A percentile compares a stretch with the other conserved stretches of the same genome.
Evolutionary conservation across 30 jellyfish, hydroid and myxozoan genomes (phyloP).

Genomic region (Aurelia sp.): DNA sequence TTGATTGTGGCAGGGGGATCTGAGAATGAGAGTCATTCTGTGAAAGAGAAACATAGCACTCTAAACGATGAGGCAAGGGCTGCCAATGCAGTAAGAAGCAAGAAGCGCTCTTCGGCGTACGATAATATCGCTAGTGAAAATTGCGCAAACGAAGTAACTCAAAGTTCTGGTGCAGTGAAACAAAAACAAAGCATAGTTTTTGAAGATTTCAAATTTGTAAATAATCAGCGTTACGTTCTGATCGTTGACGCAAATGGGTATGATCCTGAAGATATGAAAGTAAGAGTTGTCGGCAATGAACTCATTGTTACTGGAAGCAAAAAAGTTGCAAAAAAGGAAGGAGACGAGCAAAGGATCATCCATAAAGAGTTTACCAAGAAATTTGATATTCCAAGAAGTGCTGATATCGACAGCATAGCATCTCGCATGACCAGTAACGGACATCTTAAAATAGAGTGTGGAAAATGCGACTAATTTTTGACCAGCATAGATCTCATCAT

Average conservation of each 20-base stretch:
- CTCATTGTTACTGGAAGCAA: constrained; percentile 60
- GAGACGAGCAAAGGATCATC: constrained; percentile 61
- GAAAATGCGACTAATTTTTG: constrained; percentile 5
- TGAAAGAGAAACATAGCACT: constrained; percentile 16
- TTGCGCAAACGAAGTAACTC: background rate
- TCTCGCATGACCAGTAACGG: constrained; percentile 80
- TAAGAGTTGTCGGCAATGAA: constrained; percentile 78
- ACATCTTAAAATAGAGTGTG: constrained; percentile 52
- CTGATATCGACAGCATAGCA: constrained; percentile 63
- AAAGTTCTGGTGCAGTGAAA: background rate
- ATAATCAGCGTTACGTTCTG: constrained; percentile 59
- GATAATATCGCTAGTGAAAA: constrained; percentile 45
- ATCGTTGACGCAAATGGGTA: constrained; percentile 64
- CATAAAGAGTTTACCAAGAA: constrained; percentile 71
- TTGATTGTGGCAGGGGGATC: constrained; percentile 76
- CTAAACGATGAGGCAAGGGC: constrained; percentile 25
- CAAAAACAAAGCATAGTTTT: constrained; percentile 30
- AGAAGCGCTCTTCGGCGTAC: constrained; percentile 36
- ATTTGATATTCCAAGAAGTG: constrained; percentile 61
- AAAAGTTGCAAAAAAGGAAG: constrained; percentile 60
- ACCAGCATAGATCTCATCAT: no score
- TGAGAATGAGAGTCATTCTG: constrained; percentile 9
- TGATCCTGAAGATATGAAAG: constrained; percentile 80
- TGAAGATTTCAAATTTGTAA: constrained; percentile 62
- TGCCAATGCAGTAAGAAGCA: constrained; percentile 25